A percentile compares a stretch with the other conserved stretches of the same genome.
Evolutionary conservation across 2,888 invertebrate species (phyloP).

Genomic region (Archips xylosteana): DNA sequence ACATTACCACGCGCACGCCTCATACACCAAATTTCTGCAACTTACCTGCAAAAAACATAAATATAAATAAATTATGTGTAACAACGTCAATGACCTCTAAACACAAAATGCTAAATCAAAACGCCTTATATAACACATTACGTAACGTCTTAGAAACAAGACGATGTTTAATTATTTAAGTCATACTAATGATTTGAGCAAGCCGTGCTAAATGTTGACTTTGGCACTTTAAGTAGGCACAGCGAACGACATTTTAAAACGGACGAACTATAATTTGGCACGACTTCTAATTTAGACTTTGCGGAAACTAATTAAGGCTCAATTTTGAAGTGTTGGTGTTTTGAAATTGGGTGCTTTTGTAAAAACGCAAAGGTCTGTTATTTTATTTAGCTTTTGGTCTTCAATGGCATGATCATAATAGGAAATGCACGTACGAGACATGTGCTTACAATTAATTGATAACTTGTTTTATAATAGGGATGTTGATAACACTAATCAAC

Average conservation of each 20-base stretch:
- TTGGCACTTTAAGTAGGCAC: slow-evolving; percentile 19
- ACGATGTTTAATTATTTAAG: slow-evolving; percentile 39
- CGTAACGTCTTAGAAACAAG: slow-evolving; percentile 44
- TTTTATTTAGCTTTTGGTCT: background rate
- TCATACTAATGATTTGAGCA: slow-evolving; percentile 34
- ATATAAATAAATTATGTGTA: slow-evolving; percentile 34
- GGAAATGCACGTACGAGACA: background rate
- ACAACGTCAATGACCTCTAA: slow-evolving; percentile 53
- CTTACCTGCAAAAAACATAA: slow-evolving; percentile 48
- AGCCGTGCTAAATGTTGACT: slow-evolving; percentile 28
- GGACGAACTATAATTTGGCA: background rate
- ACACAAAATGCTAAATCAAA: slow-evolving; percentile 48
- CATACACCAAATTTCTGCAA: background rate
- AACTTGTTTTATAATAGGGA: too few relatives aligned
- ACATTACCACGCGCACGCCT: background rate
- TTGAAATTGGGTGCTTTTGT: background rate
- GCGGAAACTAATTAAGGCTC: background rate
- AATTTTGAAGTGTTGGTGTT: background rate
- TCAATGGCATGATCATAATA: background rate
- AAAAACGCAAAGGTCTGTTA: background rate
- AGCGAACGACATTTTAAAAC: background rate
- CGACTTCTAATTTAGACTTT: background rate
- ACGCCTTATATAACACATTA: slow-evolving; percentile 43
- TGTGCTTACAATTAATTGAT: too few relatives aligned
- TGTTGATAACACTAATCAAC: too few relatives aligned